Evolutionary conservation across 1,140 invertebrate species (phyloP), one percentile per base, ranked within the genome.

Genomic region (Mercenaria mercenaria): DNA sequence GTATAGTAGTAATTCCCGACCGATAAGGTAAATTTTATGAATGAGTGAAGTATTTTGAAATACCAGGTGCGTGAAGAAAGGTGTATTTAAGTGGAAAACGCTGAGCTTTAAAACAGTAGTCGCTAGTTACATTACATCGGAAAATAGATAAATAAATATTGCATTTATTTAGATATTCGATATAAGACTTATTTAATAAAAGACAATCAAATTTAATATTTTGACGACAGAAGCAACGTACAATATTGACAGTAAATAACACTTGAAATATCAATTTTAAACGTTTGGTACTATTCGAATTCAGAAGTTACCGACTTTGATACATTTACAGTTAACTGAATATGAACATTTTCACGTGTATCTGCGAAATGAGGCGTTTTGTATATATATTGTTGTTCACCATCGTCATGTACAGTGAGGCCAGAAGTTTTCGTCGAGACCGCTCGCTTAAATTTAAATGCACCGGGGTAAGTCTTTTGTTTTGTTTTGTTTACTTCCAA

Each of bases 21-120:
- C 59, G 59, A 64, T 64, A 64, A 64, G 59, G 59, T 29, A 29
- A 29, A 64, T 64, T 64, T 64, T 64, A 72, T 72, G 67, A 72
- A 72, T 72, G 67, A 72, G 11, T 37, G 61, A 15, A 20, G 34
- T 13, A 37, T 72, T 37, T 10, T 39, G 37, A 72, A 39, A 41
- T 72, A 72, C 10, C 67, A 72, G 37, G 67, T 72, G 67, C 37
- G 67, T 23, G 34, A 1, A 15, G 67, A 41, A 15, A 72, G 34
- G 67, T 72, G 67, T 72, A 72, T 72, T 39, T 72, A 72, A 72
- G 29, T 6, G 34, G 23, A 20, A 72, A 39, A 72, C 34, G 4
- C 3, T 10, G 23, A 6, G 26, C 20, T n/a, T 59, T 59, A 59
- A 59, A 20, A n/a, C 18, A 59, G 26, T 26, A 13, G 18, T 59